phyloP scores from a whole-genome alignment of 53 echinoderm and acorn worm genomes.

The Echinometra lucunter region DNA sequence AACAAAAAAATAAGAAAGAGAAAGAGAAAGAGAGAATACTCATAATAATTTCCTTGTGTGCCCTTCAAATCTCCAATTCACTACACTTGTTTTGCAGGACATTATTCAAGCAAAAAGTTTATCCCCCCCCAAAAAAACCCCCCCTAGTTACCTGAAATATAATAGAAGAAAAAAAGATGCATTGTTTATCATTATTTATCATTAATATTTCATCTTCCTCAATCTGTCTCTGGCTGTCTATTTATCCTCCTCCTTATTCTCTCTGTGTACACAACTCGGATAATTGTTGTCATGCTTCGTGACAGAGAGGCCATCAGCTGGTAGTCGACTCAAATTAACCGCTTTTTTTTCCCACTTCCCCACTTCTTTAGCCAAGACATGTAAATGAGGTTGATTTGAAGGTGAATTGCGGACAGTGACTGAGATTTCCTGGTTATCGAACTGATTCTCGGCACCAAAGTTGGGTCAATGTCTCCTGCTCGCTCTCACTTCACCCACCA shows the following conservation, averaged over 20 bases:
- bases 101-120: not conserved
- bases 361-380: constrained; percentile 45
- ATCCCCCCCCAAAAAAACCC: too few relatives aligned
- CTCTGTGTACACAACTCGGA: not conserved
- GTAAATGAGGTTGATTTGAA: constrained; percentile 44
- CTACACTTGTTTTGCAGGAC: not conserved
- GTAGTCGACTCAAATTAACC: constrained; percentile 48
- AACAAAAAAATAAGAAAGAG: too few relatives aligned
- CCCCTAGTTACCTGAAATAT: not conserved
- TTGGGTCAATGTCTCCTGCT: constrained; percentile 67
- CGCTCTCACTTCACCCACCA: constrained; percentile 57
- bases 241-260: not conserved
- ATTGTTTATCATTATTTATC: not conserved
- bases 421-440: constrained; percentile 47
- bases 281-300: constrained; percentile 55
- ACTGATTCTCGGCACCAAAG: constrained; percentile 51
- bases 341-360: constrained; percentile 29
- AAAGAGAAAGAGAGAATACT: not conserved
- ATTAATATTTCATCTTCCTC: not conserved
- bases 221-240: not conserved
- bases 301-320: constrained; percentile 36
- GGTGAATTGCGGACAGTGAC: constrained; percentile 71
- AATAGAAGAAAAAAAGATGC: not conserved
- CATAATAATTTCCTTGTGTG: not conserved
- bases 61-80: not conserved